These are phyloP conservation scores for Xestia xanthographa DNA, from an alignment of 2,888 invertebrate species.

Conservation along the genomic window DNA sequence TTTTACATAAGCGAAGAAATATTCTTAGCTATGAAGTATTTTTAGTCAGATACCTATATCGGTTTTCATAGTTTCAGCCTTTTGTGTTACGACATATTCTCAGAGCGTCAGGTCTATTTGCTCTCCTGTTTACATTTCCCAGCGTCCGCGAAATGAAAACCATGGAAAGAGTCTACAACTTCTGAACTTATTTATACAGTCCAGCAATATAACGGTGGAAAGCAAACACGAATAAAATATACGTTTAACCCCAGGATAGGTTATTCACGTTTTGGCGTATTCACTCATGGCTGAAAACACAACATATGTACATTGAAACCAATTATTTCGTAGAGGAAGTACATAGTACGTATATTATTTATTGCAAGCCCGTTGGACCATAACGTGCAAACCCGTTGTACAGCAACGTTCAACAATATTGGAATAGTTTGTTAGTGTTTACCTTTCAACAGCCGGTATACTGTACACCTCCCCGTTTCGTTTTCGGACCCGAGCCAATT, in stretches of 20 bases:
- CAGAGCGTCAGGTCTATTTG: slow-evolving; percentile 27
- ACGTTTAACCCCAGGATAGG: slow-evolving; percentile 42
- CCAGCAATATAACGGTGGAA: slow-evolving; percentile 35
- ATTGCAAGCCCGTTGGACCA: slow-evolving; percentile 78
- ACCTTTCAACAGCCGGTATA: slow-evolving; percentile 76
- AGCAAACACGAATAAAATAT: slow-evolving; percentile 60
- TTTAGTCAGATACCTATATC: slow-evolving; percentile 10
- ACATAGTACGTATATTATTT: slow-evolving; percentile 76
- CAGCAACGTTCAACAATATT: slow-evolving; percentile 80
- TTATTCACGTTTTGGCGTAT: slow-evolving; percentile 62
- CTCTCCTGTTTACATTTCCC: slow-evolving; percentile 21
- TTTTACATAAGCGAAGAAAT: background rate
- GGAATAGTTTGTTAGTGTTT: slow-evolving; percentile 83
- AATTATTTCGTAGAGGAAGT: slow-evolving; percentile 71
- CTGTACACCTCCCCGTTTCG: slow-evolving; percentile 70
- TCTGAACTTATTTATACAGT: slow-evolving; percentile 43
- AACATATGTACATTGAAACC: slow-evolving; percentile 64
- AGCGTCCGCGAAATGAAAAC: slow-evolving; percentile 53
- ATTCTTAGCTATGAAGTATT: background rate
- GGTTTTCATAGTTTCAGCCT: background rate
- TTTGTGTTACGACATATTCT: slow-evolving; percentile 40
- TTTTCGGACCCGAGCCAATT: slow-evolving; percentile 68
- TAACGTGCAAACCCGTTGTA: slow-evolving; percentile 75
- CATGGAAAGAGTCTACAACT: slow-evolving; percentile 41
- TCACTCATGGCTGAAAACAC: slow-evolving; percentile 66